Conservation (phyloP, 1,140 invertebrate genomes). For the Rhagoletis pomonella region DNA sequence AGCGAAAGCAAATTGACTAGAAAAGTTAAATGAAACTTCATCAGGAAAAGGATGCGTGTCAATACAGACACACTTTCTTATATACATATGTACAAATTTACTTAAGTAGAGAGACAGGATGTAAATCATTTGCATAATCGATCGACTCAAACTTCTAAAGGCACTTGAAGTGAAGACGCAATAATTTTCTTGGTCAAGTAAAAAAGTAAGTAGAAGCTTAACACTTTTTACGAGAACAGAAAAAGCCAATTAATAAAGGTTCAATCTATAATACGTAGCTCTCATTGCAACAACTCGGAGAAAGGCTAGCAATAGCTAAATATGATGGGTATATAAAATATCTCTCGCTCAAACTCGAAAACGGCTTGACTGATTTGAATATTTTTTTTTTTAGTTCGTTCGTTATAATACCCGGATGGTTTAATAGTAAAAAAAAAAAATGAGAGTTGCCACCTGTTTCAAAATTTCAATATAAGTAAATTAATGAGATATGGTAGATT, state of each 20-base stretch:
- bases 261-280: background rate
- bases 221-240: background rate
- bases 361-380: too few species aligned
- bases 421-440: too few species aligned
- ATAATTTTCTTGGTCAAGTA: background rate
- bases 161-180: background rate
- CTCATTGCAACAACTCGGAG: too few species aligned
- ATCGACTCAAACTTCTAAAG: too few species aligned
- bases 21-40: slow-evolving; percentile 22
- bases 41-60: slow-evolving; percentile 17
- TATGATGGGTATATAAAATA: too few species aligned
- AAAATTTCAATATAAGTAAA: too few species aligned
- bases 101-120: background rate
- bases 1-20: background rate
- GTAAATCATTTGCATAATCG: background rate
- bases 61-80: background rate
- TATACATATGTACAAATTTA: background rate
- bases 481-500: too few species aligned
- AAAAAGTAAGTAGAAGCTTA: background rate
- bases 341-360: too few species aligned
- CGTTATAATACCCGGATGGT: too few species aligned
- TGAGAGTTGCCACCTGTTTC: too few species aligned
- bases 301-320: too few species aligned
- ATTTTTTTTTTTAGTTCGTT: too few species aligned
- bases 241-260: background rate